Evolutionary conservation across 2,113 vertebrate genomes (phyloP), one percentile per base, ranked within the genome.

Genomic region (Solea solea): DNA sequence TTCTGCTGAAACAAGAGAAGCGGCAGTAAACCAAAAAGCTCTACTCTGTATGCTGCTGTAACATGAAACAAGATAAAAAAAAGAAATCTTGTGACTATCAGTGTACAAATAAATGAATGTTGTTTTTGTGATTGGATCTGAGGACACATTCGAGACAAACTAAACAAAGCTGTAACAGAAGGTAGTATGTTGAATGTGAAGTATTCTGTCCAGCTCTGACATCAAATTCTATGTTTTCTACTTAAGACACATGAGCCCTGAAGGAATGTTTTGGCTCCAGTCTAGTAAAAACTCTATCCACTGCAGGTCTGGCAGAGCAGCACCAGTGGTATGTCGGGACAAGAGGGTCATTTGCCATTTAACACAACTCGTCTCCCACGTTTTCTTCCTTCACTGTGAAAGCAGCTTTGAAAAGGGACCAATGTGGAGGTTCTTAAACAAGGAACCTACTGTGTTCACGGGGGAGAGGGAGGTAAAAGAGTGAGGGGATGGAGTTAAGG

Each of bases 261-360:
- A 42, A 69, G 46, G 68, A 78, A 76, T 60, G 58, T 76, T 83
- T 76, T 64, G 56, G 63, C 49, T 48, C 9, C 56, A 52, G 61
- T 64, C 56, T 52, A 55, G 62, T 74, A 65, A 70, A 64, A 73
- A 72, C 64, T 72, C 69, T 67, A 69, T 85, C 40, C 72, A 72
- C 55, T 11, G 16, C 44, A 80, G 15, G 62, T 39, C 57, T 76
- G 73, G 66, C 73, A 68, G 9, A 44, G 46, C 5, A 5, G 71
- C 63, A 75, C 54, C 45, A n/a, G 34, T 16, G 59, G 64, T 69
- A 69, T 69, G 69, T 25, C 27, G 21, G 57, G 50, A 72, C 65
- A 74, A 64, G 64, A 83, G 27, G 72, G 77, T 79, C 74, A 70
- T 48, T 83, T 88, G 70, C 74, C 86, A 57, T 80, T 88, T 64